Evolutionary conservation across 2,888 invertebrate species (phyloP).

Genomic region (Latrodectus elegans): DNA sequence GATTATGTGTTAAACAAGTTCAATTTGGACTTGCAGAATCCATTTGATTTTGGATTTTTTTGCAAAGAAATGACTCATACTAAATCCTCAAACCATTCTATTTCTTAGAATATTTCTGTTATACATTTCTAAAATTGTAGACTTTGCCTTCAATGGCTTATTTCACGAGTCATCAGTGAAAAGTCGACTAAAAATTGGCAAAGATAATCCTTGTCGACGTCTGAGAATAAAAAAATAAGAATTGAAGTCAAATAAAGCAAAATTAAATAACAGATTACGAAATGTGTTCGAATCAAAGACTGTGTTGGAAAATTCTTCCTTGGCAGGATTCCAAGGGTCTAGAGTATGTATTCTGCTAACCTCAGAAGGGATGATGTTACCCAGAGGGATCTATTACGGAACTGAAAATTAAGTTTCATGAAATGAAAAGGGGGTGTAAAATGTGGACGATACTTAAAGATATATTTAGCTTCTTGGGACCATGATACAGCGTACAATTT

Average conservation of each 20-base stretch:
- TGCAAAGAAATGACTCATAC: too few relatives aligned
- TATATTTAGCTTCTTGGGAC: too few relatives aligned
- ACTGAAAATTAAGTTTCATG: slow-evolving; percentile 42
- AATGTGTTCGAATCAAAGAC: slow-evolving; percentile 41
- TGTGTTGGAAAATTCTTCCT: slow-evolving; percentile 9
- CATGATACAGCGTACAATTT: too few relatives aligned
- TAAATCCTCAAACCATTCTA: too few relatives aligned
- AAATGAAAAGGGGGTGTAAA: background rate
- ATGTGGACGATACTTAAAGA: too few relatives aligned
- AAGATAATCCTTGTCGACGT: slow-evolving; percentile 10
- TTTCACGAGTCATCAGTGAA: slow-evolving; percentile 27
- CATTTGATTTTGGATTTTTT: too few relatives aligned
- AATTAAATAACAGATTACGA: background rate
- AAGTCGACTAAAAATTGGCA: slow-evolving; percentile 32
- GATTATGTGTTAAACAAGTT: too few relatives aligned
- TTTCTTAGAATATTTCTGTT: too few relatives aligned
- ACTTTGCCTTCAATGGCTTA: slow-evolving; percentile 18
- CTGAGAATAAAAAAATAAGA: slow-evolving; percentile 11
- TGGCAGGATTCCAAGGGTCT: slow-evolving; percentile 37
- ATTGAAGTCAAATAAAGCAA: background rate
- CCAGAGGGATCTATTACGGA: slow-evolving; percentile 43
- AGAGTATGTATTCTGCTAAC: slow-evolving; percentile 21
- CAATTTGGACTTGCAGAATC: too few relatives aligned
- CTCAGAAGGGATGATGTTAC: slow-evolving; percentile 4
- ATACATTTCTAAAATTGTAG: too few relatives aligned